Base-by-base conservation (phyloP, 2,113 vertebrate genomes). In the Chinchilla lanigera region DNA sequence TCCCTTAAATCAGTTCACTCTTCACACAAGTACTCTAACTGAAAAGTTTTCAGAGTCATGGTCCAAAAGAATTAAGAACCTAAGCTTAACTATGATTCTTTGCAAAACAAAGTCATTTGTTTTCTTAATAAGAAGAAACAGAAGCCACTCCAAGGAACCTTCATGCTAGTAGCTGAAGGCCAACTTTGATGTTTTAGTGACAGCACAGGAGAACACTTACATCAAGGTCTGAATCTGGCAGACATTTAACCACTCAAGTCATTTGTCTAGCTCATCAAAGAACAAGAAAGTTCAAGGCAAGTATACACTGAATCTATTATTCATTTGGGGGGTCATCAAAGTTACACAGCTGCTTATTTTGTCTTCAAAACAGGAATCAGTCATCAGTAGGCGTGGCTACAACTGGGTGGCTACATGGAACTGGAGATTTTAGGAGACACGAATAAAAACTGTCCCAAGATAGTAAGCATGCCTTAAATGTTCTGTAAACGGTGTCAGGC, bases 201-300 rank as follows among this genome's bases (percentile, higher is more conserved):
- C 0, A 93, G 35, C 33, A 54, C 65, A 61, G 30, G 7, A 92
- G 52, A 77, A 71, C 56, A 60, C 69, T 89, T 28, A 38, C 2
- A 83, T 75, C 84, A 90, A 78, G 75, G 47, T 86, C 90, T 83
- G 69, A 92, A 90, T 44, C 71, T 38, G 54, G 67, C 50, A 96
- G 61, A 73, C 71, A 77, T 54, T 93, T 78, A 93, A 65, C 52
- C 44, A 93, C 56, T 94, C 73, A 56, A 82, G 67, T 75, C 80
- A 93, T 81, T 93, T 86, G 93, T 80, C 84, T 47, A 88, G 41
- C 41, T 95, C 83, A 97, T 89, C 86, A 94, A 96, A 95, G 83
- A 94, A 83, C 12, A 63, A 33, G 24, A 87, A 96, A 95, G 84
- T 86, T 90, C 69, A 92, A 90, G 87, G 69, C 84, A 95, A 81